phyloP scores from a whole-genome alignment of 2,797 vertebrate species.

The Pristis pectinata region DNA sequence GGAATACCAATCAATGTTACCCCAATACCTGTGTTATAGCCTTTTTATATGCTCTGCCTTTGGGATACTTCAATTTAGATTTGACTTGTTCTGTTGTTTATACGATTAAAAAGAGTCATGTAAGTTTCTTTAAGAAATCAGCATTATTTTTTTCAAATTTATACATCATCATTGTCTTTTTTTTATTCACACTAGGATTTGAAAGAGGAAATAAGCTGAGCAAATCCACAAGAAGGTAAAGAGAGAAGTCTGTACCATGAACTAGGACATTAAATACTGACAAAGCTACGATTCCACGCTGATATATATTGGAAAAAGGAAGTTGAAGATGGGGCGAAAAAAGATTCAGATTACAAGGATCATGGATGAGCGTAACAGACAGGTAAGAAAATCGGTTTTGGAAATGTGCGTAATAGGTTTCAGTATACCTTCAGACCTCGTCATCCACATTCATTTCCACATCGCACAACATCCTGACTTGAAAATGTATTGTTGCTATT shows the following conservation, averaged over 20 bases:
- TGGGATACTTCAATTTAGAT: constrained; percentile 24
- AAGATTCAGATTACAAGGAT: constrained; percentile 99
- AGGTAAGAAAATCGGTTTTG: constrained; percentile 64
- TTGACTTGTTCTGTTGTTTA: constrained; percentile 37
- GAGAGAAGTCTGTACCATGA: constrained; percentile 75
- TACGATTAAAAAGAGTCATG: neutral
- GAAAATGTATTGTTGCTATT: too few relatives aligned
- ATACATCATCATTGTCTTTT: constrained; percentile 1
- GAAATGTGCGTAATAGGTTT: neutral
- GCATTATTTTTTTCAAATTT: neutral
- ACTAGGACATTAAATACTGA: constrained; percentile 73
- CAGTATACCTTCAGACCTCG: neutral
- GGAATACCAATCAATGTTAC: neutral
- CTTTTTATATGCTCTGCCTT: neutral
- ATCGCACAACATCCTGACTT: too few relatives aligned
- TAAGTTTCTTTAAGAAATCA: neutral
- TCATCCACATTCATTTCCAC: too few relatives aligned
- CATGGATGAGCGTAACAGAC: constrained; percentile 98
- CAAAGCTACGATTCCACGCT: constrained; percentile 67
- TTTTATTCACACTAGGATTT: constrained; percentile 50
- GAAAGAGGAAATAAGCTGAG: constrained; percentile 48
- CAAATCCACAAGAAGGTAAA: constrained; percentile 49
- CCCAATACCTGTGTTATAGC: too few relatives aligned
- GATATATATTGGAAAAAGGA: constrained; percentile 68
- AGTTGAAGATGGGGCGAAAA: constrained; percentile 91